Evolutionary conservation across 2,888 invertebrate species (phyloP).

Genomic region (Ferrisia virgata): DNA sequence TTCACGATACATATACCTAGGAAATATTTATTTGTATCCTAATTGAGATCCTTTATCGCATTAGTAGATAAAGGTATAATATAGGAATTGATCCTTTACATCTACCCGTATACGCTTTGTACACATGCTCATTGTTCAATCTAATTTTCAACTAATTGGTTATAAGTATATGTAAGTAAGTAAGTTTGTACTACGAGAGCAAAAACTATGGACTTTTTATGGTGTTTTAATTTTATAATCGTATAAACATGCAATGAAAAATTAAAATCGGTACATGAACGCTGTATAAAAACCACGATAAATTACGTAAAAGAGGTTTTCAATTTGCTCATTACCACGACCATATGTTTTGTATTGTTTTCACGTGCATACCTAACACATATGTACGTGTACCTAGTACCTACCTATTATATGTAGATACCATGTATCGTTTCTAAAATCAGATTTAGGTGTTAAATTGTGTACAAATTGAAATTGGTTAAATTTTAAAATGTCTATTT

Average conservation of each 20-base stretch:
- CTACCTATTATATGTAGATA: no score
- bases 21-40: no score
- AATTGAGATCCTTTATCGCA: not conserved
- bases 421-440: not conserved
- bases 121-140: not conserved
- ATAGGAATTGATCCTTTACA: not conserved
- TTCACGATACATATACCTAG: no score
- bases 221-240: not conserved
- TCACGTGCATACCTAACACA: no score
- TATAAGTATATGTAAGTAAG: not conserved
- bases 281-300: not conserved
- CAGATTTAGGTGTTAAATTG: not conserved
- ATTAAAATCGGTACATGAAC: not conserved
- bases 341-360: conserved; percentile 29
- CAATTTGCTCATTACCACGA: conserved; percentile 19
- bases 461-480: not conserved
- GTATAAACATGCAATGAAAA: conserved; percentile 1
- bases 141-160: conserved; percentile 6
- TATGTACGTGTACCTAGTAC: no score
- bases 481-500: not conserved
- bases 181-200: not conserved
- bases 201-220: not conserved
- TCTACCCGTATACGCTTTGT: not conserved
- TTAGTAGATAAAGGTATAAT: not conserved
- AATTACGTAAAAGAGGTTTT: not conserved